Conservation (phyloP, 2,113 vertebrate genomes). For the Bubo bubo region DNA sequence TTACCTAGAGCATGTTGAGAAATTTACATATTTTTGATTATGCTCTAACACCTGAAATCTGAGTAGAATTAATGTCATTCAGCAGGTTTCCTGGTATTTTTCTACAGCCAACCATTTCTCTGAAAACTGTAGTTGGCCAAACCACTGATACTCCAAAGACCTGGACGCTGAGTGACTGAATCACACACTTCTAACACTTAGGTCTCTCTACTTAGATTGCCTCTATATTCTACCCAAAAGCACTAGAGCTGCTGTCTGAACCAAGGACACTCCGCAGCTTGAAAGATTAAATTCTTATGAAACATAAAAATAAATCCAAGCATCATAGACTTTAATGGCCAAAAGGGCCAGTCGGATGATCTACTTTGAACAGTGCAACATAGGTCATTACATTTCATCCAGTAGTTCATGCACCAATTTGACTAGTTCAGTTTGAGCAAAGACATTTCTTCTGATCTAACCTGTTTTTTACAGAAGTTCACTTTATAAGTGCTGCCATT, state of each 20-base stretch:
- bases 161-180: accelerated
- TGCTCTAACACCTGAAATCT: neutral
- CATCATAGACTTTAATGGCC: neutral
- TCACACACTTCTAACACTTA: neutral
- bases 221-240: neutral
- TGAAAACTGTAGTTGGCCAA: neutral
- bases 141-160: neutral
- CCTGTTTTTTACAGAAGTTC: neutral
- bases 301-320: neutral
- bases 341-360: neutral
- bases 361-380: neutral
- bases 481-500: neutral
- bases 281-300: neutral
- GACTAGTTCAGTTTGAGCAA: neutral
- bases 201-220: neutral
- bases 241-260: neutral
- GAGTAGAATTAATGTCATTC: neutral
- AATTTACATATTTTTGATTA: neutral
- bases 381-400: neutral
- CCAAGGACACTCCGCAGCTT: neutral
- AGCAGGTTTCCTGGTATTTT: neutral
- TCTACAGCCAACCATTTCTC: neutral
- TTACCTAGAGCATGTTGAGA: neutral
- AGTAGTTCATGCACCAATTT: neutral
- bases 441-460: neutral